A percentile compares a stretch with the other conserved stretches of the same genome.
Conservation (phyloP, 2,113 vertebrate genomes). For the Gobius niger region DNA sequence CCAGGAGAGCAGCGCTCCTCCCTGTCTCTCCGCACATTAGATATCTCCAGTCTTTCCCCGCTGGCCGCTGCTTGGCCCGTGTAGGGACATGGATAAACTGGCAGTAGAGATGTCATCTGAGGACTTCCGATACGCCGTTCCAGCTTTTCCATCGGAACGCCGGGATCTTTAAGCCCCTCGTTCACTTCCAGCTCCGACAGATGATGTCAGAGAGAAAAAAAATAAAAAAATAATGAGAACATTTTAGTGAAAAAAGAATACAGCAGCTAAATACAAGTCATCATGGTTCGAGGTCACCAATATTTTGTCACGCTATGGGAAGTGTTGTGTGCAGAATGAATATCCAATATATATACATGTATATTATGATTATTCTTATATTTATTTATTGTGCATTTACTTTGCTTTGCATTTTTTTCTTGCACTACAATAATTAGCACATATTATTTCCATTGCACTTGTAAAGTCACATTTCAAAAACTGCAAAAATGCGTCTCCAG, state of each 20-base stretch:
- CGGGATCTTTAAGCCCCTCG: conserved; percentile 70
- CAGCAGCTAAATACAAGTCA: conserved; percentile 54
- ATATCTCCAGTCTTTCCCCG: conserved; percentile 72
- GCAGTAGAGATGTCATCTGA: conserved; percentile 68
- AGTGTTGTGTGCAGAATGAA: conserved; percentile 78
- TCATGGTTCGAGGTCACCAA: conserved; percentile 65
- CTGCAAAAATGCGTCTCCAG: conserved; percentile 65
- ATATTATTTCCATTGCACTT: conserved; percentile 84
- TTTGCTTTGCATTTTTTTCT: conserved; percentile 84
- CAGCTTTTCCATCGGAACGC: conserved; percentile 78
- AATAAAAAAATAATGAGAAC: conserved; percentile 17
- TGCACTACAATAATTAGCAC: conserved; percentile 86
- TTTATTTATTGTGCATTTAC: conserved; percentile 77
- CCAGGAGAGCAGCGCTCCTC: conserved; percentile 77
- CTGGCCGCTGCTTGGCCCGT: conserved; percentile 75
- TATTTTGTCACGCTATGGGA: conserved; percentile 83
- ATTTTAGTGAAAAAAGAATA: conserved; percentile 40
- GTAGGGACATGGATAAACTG: conserved; percentile 71
- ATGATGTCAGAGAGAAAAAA: conserved; percentile 75
- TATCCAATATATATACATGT: conserved; percentile 70
- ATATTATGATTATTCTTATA: conserved; percentile 58
- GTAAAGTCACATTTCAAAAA: conserved; percentile 80
- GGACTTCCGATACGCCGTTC: conserved; percentile 65
- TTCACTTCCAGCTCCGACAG: conserved; percentile 79
- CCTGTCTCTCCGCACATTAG: conserved; percentile 64